Evolutionary conservation across 2,113 vertebrate genomes (phyloP), one percentile per base, ranked within the genome.

Genomic region (Leptosomus discolor): DNA sequence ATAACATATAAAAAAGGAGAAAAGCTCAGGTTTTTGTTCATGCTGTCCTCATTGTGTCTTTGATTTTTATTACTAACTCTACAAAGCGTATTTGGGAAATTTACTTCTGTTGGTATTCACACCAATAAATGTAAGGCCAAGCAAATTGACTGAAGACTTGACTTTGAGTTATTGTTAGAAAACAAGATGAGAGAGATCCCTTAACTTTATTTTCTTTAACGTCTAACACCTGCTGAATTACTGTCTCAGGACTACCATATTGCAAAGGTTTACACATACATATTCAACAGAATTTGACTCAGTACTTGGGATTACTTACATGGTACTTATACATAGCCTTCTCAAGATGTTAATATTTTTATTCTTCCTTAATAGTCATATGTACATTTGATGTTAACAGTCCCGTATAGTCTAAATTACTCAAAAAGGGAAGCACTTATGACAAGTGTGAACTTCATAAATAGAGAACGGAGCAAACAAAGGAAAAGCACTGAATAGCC

Each of bases 211-310:
- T 50, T 45, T 36, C 8, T 63, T 81, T 41, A 75, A 58, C 13
- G 54, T 4, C 5, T 61, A 46, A 74, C 22, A 75, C 8, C n/a
- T 34, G 6, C 9, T 77, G 56, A 68, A 57, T 68, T 57, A 46
- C 9, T 37, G 3, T 26, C 90, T 68, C 0, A 0, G 20, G 24
- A 53, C 43, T 79, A 48, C 23, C 34, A 75, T 23, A 37, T 2
- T 75, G 56, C 18, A 83, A 74, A 79, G 60, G 5, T 50, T 75
- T 46, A 12, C 24, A 34, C 7, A 32, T 41, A 30, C 12, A 32
- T 15, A 12, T 5, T 32, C 8, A 80, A 10, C 7, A 68, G 19
- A 58, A 6, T 73, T 86, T 51, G 30, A 82, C 11, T 36, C 36
- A 61, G 36, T 57, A 34, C 26, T 73, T 63, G 34, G 7, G 23